Conservation (phyloP, 2,888 invertebrate genomes). For the Ormyrus nitidulus region DNA sequence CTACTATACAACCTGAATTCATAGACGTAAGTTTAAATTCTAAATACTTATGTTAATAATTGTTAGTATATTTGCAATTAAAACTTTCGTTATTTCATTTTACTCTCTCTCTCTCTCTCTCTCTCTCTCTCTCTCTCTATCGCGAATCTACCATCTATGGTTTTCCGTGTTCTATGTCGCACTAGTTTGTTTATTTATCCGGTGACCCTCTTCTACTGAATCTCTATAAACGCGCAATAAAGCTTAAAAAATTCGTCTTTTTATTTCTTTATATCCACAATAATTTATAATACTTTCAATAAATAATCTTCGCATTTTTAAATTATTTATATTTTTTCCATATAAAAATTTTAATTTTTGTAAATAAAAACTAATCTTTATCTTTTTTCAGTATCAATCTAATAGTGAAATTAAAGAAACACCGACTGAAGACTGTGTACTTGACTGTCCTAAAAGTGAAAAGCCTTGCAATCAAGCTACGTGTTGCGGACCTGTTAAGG, state of each 20-base stretch:
- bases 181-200: too few species aligned
- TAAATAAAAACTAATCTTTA: slow-evolving; percentile 3
- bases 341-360: too few species aligned
- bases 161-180: too few species aligned
- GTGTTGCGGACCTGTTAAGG: slow-evolving; percentile 90
- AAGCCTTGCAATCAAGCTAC: slow-evolving; percentile 90
- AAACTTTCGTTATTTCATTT: not conserved
- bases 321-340: not conserved
- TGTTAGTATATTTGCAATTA: slow-evolving; percentile 28
- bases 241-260: not conserved
- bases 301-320: not conserved
- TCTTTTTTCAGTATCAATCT: slow-evolving; percentile 73
- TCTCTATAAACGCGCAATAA: too few species aligned
- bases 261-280: not conserved
- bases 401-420: slow-evolving; percentile 75
- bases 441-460: slow-evolving; percentile 91
- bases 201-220: too few species aligned
- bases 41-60: not conserved
- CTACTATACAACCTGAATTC: slow-evolving; percentile 99
- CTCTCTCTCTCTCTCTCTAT: too few species aligned
- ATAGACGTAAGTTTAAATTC: slow-evolving; percentile 81
- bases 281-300: not conserved
- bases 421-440: slow-evolving; percentile 83
- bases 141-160: too few species aligned
- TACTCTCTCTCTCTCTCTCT: too few species aligned